A percentile compares a stretch with the other conserved stretches of the same genome.
These are phyloP conservation scores for Sylvicapra grimmia DNA, from an alignment of 2,113 vertebrate genomes.

Conservation along the genomic window DNA sequence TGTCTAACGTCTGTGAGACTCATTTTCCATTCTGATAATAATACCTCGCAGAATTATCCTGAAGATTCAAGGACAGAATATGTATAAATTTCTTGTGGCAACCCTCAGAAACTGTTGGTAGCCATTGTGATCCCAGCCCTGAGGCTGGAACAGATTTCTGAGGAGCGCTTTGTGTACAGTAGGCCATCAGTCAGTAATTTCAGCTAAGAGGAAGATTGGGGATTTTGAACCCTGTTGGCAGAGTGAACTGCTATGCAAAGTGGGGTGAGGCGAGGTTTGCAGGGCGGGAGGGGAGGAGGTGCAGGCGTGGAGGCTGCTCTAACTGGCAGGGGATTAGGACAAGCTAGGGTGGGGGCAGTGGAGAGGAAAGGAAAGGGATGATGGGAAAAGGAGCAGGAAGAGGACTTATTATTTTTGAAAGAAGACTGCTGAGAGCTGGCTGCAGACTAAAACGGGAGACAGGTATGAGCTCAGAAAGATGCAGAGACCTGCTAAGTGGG, in stretches of 20 bases:
- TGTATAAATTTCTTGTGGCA: background rate
- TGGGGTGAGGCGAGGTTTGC: background rate
- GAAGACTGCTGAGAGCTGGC: background rate
- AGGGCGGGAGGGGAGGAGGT: background rate
- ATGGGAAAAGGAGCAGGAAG: background rate
- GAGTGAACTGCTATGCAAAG: background rate
- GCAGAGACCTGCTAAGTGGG: background rate
- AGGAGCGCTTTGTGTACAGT: background rate
- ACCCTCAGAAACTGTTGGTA: background rate
- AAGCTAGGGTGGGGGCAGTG: background rate
- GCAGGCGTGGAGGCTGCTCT: background rate
- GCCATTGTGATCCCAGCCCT: background rate
- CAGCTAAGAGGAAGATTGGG: background rate
- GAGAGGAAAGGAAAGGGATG: background rate
- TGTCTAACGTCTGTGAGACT: background rate
- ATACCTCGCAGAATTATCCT: background rate
- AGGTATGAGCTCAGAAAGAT: background rate
- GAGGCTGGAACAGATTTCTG: background rate
- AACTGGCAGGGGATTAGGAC: background rate
- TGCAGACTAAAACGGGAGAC: background rate
- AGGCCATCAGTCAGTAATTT: background rate
- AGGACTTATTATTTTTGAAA: background rate
- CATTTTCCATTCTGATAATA: background rate
- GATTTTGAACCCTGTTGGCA: background rate
- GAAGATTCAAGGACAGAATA: background rate